Percentiles rank a stretch among this genome's conserved stretches.
These are phyloP conservation scores for Corythaeola cristata DNA, from an alignment of 2,113 vertebrate species.

Conservation along the genomic window DNA sequence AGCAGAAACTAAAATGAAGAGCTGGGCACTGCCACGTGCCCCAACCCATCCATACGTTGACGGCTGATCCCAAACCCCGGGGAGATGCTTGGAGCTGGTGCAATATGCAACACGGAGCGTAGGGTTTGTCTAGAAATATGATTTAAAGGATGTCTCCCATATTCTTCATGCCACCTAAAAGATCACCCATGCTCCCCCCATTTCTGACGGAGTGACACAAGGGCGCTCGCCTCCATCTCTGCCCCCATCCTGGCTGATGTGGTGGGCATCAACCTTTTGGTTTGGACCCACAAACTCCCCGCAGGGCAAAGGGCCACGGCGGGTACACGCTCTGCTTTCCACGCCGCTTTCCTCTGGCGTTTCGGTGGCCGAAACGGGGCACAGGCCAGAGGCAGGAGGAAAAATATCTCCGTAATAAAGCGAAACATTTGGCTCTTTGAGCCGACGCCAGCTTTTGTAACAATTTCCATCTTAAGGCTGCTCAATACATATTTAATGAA, in stretches of 20 bases:
- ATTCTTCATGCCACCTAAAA: not conserved
- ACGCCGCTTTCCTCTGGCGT: rapidly evolving
- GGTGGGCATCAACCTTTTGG: not conserved
- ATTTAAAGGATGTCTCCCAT: rapidly evolving
- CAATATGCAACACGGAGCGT: rapidly evolving
- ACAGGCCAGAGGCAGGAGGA: constrained; percentile 11
- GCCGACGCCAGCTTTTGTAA: constrained; percentile 80
- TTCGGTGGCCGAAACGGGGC: not conserved
- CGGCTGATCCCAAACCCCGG: not conserved
- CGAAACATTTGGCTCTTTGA: constrained; percentile 72
- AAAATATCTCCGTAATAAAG: constrained; percentile 73
- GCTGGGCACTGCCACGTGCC: rapidly evolving
- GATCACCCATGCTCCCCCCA: not conserved
- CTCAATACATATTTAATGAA: constrained; percentile 84
- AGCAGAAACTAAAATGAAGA: not conserved
- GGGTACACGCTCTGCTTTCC: not conserved
- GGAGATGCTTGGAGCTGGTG: not conserved
- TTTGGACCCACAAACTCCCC: not conserved
- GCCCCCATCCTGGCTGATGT: rapidly evolving
- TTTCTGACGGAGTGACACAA: not conserved
- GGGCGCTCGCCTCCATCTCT: not conserved
- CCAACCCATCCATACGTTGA: not conserved
- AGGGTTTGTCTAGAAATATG: not conserved
- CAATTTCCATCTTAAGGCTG: constrained; percentile 80
- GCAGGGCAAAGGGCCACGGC: rapidly evolving